Evolutionary conservation across 2,888 invertebrate genomes (phyloP), one percentile per base, ranked within the genome.

Genomic region (Melikaiella ostensackeni): DNA sequence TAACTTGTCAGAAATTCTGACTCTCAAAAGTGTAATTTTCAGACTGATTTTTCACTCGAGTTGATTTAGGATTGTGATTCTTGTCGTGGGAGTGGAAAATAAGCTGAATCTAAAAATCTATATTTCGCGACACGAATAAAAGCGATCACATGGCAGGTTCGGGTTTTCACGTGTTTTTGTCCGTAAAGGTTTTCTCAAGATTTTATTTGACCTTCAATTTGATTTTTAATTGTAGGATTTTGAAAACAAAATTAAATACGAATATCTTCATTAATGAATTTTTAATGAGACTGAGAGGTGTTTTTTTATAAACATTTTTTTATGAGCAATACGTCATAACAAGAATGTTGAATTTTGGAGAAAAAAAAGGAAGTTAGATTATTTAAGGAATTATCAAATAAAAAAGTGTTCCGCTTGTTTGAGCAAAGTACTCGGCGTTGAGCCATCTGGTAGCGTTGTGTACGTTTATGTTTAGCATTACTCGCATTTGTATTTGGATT

Each of bases 361-460:
- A 24, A 19, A 27, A 8, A n/a, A 5, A 66, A 66, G 9, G 19
- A 66, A 16, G 38, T 16, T 16, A 8, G 27, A 42, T 42, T 42
- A 27, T 55, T 21, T 55, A 2, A 55, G 21, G 9, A 21, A 21
- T 55, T 7, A 50, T 50, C n/a, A 46, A n/a, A 50, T 11, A 57
- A 57, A 57, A 59, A 27, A 13, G 11, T 27, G 11, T 59, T 59
- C 24, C 0, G 59, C 59, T 59, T 59, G 27, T 59, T 16, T 59
- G 59, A 59, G 59, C 59, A 59, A 55, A 27, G 70, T 70, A 70
- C 13, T 70, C 50, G 30, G 70, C 50, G 27, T 55, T 70, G 50
- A 55, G 70, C 70, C 70, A 70, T 70, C 70, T 70, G 70, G 70
- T 70, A 70, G 70, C 70, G 50, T 70, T 70, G 70, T 70, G 70